Base-by-base conservation (phyloP, 2,888 invertebrate genomes). In the Drosophila kuntzei region DNA sequence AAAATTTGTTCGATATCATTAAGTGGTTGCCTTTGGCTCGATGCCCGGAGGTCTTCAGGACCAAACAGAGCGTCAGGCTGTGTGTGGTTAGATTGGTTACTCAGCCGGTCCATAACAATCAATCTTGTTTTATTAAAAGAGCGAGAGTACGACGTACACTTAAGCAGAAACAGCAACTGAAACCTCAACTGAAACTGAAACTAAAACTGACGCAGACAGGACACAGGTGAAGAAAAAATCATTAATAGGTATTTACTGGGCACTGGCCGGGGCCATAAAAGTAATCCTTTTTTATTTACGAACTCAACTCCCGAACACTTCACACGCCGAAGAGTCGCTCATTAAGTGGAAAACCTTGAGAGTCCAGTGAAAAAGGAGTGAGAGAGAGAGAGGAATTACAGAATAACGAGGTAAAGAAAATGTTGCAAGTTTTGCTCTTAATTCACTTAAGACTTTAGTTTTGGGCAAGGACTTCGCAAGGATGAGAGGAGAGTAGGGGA, bases 401-500 rank as follows among this genome's bases (percentile, higher is more conserved):
- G 39, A 57, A 60, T 66, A 77, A 77, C 73, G 73, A 72, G 77
- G 62, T 72, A 75, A 77, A 71, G 80, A 86, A 88, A 85, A 71
- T 78, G 71, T 83, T 76, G 72, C 84, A 83, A 88, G 89, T 85
- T 85, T 78, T 72, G 53, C 73, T 86, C 73, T 80, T 85, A 85
- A 85, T 88, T 85, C 89, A 85, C 89, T 88, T 88, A 85, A 85
- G 80, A 75, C 80, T 86, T 82, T 86, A 77, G 83, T 82, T 82
- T 85, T 37, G 54, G 55, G 36, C 67, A 77, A 67, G 59, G 51
- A 57, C 55, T 63, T 18, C 34, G 32, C 16, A 34, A 7, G 16
- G 3, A 20, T 20, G 34, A n/a, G 12, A 27, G 50, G 37, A 11
- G 14, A 2, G 16, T 3, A 14, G 14, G 11, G 8, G 11, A 3